Evolutionary conservation across 1,140 invertebrate species (phyloP).

Genomic region (Acromyrmex heyeri): DNA sequence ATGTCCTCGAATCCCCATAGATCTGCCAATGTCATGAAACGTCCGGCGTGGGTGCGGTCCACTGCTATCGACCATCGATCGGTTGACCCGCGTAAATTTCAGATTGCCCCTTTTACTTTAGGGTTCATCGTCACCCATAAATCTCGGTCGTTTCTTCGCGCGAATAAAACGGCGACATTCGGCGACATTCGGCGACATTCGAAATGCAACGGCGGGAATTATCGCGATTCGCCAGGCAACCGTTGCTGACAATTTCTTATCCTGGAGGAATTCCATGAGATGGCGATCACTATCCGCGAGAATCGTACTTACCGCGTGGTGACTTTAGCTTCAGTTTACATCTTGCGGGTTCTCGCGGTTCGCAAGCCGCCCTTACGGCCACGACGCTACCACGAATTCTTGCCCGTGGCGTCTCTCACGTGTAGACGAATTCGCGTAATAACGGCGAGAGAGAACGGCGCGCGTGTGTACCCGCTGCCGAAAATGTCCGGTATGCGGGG

Average conservation of each 20-base stretch:
- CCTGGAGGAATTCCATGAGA: conserved; percentile 57
- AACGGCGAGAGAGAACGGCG: conserved; percentile 30
- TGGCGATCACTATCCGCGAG: conserved; percentile 62
- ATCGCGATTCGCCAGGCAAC: conserved; percentile 29
- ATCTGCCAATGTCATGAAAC: conserved; percentile 38
- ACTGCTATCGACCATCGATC: conserved; percentile 57
- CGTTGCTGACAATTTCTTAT: conserved; percentile 69
- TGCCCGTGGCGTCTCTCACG: conserved; percentile 48
- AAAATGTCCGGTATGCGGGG: conserved; percentile 73
- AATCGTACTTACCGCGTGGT: conserved; percentile 50
- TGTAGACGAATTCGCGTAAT: conserved; percentile 69
- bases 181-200: conserved; percentile 4
- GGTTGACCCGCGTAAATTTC: conserved; percentile 61
- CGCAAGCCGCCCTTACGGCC: conserved; percentile 18
- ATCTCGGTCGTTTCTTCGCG: conserved; percentile 56
- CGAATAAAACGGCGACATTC: conserved; percentile 41
- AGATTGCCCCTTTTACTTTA: conserved; percentile 51
- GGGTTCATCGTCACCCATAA: conserved; percentile 53
- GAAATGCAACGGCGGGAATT: conserved; percentile 50
- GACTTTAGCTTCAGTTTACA: background rate
- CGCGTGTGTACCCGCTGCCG: background rate
- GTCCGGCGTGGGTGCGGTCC: conserved; percentile 37
- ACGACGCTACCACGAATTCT: conserved; percentile 66
- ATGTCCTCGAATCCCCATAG: conserved; percentile 29
- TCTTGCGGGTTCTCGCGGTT: conserved; percentile 23